Evolutionary conservation across 2,113 vertebrate species (phyloP), one percentile per base, ranked within the genome.

Genomic region (Cryptotis parvus): DNA sequence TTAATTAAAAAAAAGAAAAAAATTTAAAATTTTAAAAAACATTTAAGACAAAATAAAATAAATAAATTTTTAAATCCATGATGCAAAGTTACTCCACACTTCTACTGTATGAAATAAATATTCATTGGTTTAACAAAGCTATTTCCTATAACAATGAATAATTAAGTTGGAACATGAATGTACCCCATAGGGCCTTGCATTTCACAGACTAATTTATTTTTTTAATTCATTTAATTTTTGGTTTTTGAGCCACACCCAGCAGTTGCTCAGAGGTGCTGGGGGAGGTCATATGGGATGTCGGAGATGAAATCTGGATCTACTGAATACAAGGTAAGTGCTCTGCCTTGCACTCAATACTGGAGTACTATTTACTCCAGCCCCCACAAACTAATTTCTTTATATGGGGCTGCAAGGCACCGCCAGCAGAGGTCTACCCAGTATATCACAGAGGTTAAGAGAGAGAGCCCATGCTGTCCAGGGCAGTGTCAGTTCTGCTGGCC

Each of bases 101-200:
- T 83, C 74, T 83, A 43, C 52, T 41, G 3, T 79, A 49, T 58
- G 14, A 58, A 58, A 58, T 22, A 58, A 58, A 22, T 22, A 18
- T 16, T 22, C 26, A 49, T 49, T 37, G 65, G 41, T 35, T 65
- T 70, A 70, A 75, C 49, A 81, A 58, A 75, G 29, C 45, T 92
- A 66, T 55, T 87, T 33, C 91, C 66, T 68, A 76, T 78, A 68
- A 81, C 87, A 87, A 55, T 65, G 74, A 49, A 80, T 33, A 58
- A 52, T 37, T 70, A 69, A 77, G 41, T 29, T 75, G 55, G 75
- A 76, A 86, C 1, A 43, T 39, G 15, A 91, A 35, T 22, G 14
- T 9, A 55, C 70, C 29, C 45, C 66, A 66, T 9, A 65, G n/a
- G 31, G 10, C 6, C 74, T 78, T 78, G 69, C 27, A n/a, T 87